Conservation (phyloP, 2,797 vertebrate genomes). For the Aplochiton taeniatus region DNA sequence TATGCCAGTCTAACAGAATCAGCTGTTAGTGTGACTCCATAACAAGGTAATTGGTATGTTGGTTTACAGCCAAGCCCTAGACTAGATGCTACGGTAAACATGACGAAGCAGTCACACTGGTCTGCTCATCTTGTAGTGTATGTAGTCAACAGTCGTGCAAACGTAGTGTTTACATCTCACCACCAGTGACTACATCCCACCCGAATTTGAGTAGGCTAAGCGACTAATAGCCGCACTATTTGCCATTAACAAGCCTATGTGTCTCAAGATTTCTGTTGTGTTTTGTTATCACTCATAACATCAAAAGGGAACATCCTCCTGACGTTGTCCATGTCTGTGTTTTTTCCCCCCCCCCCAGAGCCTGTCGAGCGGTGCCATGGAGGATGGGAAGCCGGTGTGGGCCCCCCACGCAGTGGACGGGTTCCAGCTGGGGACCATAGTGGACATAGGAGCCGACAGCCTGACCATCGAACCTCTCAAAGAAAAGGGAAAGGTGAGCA, state of each 20-base stretch:
- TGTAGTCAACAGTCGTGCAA: too few relatives aligned
- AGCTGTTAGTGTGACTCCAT: conserved; percentile 29
- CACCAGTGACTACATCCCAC: background rate
- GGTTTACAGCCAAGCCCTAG: conserved; percentile 21
- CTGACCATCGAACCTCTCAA: conserved; percentile 91
- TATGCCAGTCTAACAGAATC: conserved; percentile 17
- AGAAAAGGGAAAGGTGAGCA: conserved; percentile 88
- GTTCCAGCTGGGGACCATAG: conserved; percentile 96
- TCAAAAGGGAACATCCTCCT: background rate
- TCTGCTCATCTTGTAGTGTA: background rate
- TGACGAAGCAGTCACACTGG: background rate
- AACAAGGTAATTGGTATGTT: conserved; percentile 29
- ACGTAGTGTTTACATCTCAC: background rate
- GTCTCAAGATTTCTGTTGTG: background rate
- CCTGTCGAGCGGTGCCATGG: conserved; percentile 78
- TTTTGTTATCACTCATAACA: background rate
- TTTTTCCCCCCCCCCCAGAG: conserved; percentile 61
- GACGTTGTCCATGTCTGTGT: conserved; percentile 6
- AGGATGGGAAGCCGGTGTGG: conserved; percentile 98
- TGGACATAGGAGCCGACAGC: conserved; percentile 92
- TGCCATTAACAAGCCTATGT: background rate
- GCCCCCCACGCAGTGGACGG: conserved; percentile 93
- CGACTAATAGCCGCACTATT: too few relatives aligned
- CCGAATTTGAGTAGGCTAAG: background rate
- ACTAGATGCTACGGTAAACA: conserved; percentile 15